Conservation (phyloP, 1,140 invertebrate genomes). For the Chrysoperla carnea region DNA sequence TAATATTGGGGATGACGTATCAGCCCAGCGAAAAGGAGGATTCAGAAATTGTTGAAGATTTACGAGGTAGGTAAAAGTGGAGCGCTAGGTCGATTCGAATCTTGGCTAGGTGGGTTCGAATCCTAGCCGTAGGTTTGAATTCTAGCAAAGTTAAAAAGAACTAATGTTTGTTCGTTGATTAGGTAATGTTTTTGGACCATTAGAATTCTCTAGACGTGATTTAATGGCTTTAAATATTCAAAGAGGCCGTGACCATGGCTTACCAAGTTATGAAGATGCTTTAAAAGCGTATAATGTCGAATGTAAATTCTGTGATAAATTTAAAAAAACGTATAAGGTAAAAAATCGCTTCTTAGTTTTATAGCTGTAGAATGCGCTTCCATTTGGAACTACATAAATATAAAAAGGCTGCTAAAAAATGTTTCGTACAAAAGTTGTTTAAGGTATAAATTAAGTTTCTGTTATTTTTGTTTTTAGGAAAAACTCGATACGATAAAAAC, state of each 20-base stretch:
- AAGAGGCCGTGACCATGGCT: slow-evolving; percentile 44
- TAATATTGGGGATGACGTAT: slow-evolving; percentile 39
- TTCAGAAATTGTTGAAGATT: slow-evolving; percentile 41
- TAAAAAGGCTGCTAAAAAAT: too few relatives aligned
- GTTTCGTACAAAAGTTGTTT: too few relatives aligned
- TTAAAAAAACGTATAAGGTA: slow-evolving; percentile 4
- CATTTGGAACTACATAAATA: too few relatives aligned
- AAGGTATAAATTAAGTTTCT: too few relatives aligned
- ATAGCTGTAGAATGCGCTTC: background rate
- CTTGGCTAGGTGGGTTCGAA: too few relatives aligned
- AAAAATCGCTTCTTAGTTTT: background rate
- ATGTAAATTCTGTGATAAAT: slow-evolving; percentile 2
- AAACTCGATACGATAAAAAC: too few relatives aligned
- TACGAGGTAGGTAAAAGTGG: too few relatives aligned
- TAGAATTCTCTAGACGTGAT: slow-evolving; percentile 50
- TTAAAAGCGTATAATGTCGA: slow-evolving; percentile 31
- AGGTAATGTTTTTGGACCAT: slow-evolving; percentile 38
- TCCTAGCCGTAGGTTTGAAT: too few relatives aligned
- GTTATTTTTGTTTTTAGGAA: too few relatives aligned
- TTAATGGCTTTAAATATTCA: slow-evolving; percentile 48
- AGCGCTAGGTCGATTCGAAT: too few relatives aligned
- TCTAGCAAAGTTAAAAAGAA: too few relatives aligned
- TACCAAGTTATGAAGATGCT: slow-evolving; percentile 47
- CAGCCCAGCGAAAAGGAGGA: slow-evolving; percentile 48
- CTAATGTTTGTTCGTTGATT: too few relatives aligned